Evolutionary conservation across 2,113 vertebrate genomes (phyloP).

Genomic region (Megaleporinus macrocephalus): DNA sequence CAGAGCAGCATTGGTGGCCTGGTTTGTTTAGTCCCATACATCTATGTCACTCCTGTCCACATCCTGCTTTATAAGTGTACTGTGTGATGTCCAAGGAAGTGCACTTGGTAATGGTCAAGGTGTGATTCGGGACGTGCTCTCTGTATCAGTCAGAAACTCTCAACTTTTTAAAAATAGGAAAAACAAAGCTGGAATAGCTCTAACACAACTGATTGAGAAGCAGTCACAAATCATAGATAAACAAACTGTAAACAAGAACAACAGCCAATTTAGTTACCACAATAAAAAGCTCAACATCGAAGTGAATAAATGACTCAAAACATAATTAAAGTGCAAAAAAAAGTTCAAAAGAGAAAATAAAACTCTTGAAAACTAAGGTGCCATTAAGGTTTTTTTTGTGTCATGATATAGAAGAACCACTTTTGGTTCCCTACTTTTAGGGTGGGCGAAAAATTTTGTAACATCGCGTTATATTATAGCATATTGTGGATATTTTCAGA

Average conservation of each 20-base stretch:
- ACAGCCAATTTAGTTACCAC: conserved; percentile 14
- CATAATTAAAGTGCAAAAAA: too few species aligned
- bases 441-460: too few species aligned
- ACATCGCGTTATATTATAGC: too few species aligned
- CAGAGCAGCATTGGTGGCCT: conserved; percentile 44
- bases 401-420: too few species aligned
- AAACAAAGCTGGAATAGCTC: background rate
- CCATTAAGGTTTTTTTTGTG: too few species aligned
- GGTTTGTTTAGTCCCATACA: background rate
- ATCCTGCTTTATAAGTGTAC: conserved; percentile 4
- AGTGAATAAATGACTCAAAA: conserved; percentile 7
- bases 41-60: background rate
- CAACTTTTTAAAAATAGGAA: background rate
- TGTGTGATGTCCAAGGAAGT: conserved; percentile 34
- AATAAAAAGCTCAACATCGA: background rate
- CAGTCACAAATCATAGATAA: background rate
- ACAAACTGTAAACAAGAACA: conserved; percentile 6
- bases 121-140: conserved; percentile 7
- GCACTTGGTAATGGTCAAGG: conserved; percentile 41
- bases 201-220: background rate
- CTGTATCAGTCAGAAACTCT: conserved; percentile 18
- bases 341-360: too few species aligned
- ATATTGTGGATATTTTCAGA: too few species aligned
- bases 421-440: too few species aligned
- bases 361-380: too few species aligned